Evolutionary conservation across 2,888 invertebrate genomes (phyloP), one percentile per base, ranked within the genome.

Genomic region (Notodonta dromedarius): DNA sequence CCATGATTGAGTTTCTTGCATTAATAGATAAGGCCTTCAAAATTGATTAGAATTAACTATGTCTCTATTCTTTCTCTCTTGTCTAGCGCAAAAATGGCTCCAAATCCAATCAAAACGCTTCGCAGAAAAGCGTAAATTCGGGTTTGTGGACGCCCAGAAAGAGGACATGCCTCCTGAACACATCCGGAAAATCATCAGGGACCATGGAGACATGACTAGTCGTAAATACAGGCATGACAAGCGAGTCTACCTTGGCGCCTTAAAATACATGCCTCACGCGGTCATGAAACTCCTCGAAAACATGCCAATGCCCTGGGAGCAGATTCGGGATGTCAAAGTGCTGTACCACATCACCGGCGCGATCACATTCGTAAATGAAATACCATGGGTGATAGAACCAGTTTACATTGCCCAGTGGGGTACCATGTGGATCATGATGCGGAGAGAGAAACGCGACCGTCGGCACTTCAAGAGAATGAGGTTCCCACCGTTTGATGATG

Each of bases 291-390:
- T 99, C 2, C 90, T 99, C 64, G 99, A 99, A 88, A 99, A 99
- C 88, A 99, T 99, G 99, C 99, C 99, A 0, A 99, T 99, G 99
- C 99, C 99, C 0, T 99, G 99, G 99, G 99, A 99, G 88, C 99
- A 99, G 92, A 99, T 99, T 68, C 94, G 99, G 66, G 99, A 99
- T 88, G 99, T 99, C 0, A 98, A 98, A 91, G 99, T 98, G 8
- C 93, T 99, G 39, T 99, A 99, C 87, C 99, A 99, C 83, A 99
- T 99, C 66, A 99, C 99, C 9, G 99, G 99, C 56, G 99, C 99
- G 13, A 99, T 99, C 66, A 99, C 99, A 8, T 99, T 99, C 91
- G 99, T 99, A 5, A 99, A 99, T 93, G 99, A 99, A 94, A 99
- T 99, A 79, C 99, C 99, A 2, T 99, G 99, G 98, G 99, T 99